Evolutionary conservation across 2,113 vertebrate genomes (phyloP), one percentile per base, ranked within the genome.

Genomic region (Calonectris borealis): DNA sequence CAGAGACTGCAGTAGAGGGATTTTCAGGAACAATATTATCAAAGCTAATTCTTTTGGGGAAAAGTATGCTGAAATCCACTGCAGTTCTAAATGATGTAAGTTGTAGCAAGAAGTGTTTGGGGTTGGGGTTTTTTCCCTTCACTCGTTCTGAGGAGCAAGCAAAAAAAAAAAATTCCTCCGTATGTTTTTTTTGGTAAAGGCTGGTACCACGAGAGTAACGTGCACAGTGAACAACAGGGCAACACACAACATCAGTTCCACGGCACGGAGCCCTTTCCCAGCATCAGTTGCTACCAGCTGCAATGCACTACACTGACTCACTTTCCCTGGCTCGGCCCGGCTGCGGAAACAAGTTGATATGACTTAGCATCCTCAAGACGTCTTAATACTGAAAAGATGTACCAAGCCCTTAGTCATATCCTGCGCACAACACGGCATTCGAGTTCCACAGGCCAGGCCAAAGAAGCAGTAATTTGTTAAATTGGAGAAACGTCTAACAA

Each of bases 401-500:
- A 26, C 51, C 3, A 0, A 83, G 64, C 42, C 71, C 78, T 92
- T 82, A 83, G 68, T 86, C 86, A 75, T 51, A 71, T n/a, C 76
- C 76, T 71, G 72, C 5, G 12, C 76, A 31, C 38, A 58, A 17
- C 55, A 40, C 27, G 51, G 52, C 32, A 13, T 40, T 68, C 13
- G 42, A 80, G 90, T 32, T 79, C 88, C 57, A 49, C 26, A 25
- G 57, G 55, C 69, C 68, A 40, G 76, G 69, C 24, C 65, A 60
- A 88, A 90, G 57, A 31, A 87, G 57, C 51, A 82, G 61, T 42
- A 36, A 84, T 91, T 86, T 90, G 38, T 78, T 93, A 68, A 95
- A 93, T 21, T 84, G 68, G 71, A 69, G 64, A 90, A 90, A 75
- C 16, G 73, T 60, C 48, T 42, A 68, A 16, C 18, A 68, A 83